These are phyloP conservation scores for Poeciliopsis turneri DNA, from an alignment of 2,797 vertebrate genomes.

Conservation along the genomic window DNA sequence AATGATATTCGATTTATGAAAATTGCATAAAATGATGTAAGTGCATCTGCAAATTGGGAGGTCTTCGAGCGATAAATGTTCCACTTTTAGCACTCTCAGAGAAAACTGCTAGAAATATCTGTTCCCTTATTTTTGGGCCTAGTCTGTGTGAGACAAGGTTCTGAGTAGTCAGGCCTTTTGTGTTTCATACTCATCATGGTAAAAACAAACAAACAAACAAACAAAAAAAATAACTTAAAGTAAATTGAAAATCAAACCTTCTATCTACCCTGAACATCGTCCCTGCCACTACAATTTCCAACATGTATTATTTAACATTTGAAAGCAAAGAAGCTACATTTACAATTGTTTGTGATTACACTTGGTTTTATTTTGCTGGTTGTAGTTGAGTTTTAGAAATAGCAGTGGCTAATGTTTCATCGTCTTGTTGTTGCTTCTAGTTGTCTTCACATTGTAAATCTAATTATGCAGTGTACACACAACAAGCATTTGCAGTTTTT, in stretches of 20 bases:
- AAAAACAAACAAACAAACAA: not conserved
- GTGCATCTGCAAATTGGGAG: not conserved
- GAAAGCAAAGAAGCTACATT: not conserved
- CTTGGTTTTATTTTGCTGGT: not conserved
- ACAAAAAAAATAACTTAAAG: not conserved
- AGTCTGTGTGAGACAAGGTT: not conserved
- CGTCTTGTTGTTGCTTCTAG: not conserved
- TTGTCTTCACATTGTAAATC: constrained; percentile 40
- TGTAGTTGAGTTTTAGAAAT: not conserved
- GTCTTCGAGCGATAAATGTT: not conserved
- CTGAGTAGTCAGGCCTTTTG: not conserved
- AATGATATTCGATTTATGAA: not conserved
- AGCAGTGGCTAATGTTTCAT: not conserved
- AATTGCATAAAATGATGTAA: not conserved
- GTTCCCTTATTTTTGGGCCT: not conserved
- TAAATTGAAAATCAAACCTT: not conserved
- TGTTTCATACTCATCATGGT: not conserved
- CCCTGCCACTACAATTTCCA: not conserved
- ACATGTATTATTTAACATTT: not conserved
- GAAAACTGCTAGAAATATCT: not conserved
- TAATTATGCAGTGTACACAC: constrained; percentile 48
- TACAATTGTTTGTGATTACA: not conserved
- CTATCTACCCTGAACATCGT: not conserved
- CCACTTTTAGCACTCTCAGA: not conserved
- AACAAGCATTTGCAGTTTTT: constrained; percentile 39